Evolutionary conservation across 2,888 invertebrate genomes (phyloP).

Genomic region (Cheilosia vernalis): DNA sequence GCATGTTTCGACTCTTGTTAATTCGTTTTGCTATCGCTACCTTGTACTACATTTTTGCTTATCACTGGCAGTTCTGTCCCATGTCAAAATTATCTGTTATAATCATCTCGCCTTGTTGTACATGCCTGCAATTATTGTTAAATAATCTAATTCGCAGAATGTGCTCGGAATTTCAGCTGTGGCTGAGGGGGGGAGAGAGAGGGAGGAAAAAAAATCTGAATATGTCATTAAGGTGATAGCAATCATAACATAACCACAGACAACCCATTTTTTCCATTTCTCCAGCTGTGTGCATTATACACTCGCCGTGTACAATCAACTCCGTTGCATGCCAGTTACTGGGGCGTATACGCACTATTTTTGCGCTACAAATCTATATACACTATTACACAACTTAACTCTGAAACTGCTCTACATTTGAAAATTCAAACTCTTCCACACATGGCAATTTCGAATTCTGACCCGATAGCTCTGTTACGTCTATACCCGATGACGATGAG

Average conservation of each 20-base stretch:
- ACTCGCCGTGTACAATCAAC: conserved; percentile 18
- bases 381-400: conserved; percentile 18
- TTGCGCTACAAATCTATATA: conserved; percentile 44
- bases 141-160: conserved; percentile 58
- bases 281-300: conserved; percentile 50
- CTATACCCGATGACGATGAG: not conserved
- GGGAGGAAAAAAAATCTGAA: conserved; percentile 43
- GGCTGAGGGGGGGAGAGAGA: not conserved
- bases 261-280: conserved; percentile 45
- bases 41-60: conserved; percentile 15
- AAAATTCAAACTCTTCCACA: conserved; percentile 33
- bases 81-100: conserved; percentile 22
- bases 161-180: conserved; percentile 25
- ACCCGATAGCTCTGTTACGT: conserved; percentile 52
- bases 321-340: conserved; percentile 49
- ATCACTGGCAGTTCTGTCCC: not conserved
- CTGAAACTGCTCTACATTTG: conserved; percentile 49
- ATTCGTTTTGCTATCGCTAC: not conserved
- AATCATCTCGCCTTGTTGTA: conserved; percentile 31
- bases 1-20: not conserved
- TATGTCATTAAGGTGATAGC: conserved; percentile 59
- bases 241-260: conserved; percentile 48
- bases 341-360: conserved; percentile 73
- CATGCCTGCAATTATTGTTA: conserved; percentile 23
- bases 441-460: conserved; percentile 64